Base-by-base conservation (phyloP, 2,113 vertebrate genomes). In the Salvelinus alpinus region DNA sequence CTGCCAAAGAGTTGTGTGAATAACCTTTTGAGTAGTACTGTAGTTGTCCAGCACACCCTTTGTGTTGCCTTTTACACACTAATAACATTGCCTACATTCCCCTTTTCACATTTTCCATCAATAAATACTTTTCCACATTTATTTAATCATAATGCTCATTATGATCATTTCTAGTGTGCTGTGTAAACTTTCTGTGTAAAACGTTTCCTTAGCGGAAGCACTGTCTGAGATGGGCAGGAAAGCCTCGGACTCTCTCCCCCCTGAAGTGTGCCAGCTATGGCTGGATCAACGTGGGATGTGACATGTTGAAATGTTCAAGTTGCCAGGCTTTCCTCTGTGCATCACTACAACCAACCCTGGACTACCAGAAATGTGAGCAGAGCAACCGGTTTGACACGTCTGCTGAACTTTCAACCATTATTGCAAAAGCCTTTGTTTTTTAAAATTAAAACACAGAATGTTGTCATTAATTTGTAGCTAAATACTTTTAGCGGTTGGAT, bases 211-310 rank as follows among this genome's bases (percentile, higher is more conserved):
- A 97, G 74, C 0, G 0, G 0, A 68, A 11, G 6, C 74, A 99
- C 97, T 97, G 96, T 20, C 85, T 97, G 84, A 95, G 93, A 84
- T 98, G 97, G 97, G 94, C 95, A 0, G 96, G 95, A 2, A 98
- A 98, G 75, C 96, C 96, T n/a, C 82, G 65, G 0, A 84, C 87
- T 20, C 84, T 99, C 62, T 98, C 96, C 0, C 97, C 97, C 0
- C 89, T 98, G 27, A 91, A 94, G 78, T 99, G 97, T 1, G 96
- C 97, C 64, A 86, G 91, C 34, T 97, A 96, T 0, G 97, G 97
- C 77, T 99, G 97, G 97, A 76, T 92, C 82, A 97, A 93, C 0
- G 85, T 97, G 1, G 95, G 96, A 47, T 94, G 94, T 0, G 97
- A 99, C 73, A 91, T 97, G 95, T 90, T 99, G 12, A 95, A 95